Evolutionary conservation across 2,113 vertebrate genomes (phyloP).

Genomic region (Rhinolophus sinicus): DNA sequence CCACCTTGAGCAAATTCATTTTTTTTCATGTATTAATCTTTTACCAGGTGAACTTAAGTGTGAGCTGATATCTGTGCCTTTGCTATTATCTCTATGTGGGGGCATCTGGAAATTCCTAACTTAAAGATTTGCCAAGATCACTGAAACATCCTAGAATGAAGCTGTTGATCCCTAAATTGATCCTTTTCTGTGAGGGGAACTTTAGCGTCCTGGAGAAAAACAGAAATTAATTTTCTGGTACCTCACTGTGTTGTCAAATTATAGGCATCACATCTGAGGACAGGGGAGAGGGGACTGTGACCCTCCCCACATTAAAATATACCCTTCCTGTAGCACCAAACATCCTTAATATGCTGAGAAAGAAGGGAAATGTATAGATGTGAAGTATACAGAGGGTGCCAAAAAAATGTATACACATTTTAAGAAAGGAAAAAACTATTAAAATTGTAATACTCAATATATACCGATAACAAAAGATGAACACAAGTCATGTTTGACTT

Average conservation of each 20-base stretch:
- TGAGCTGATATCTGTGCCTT: conserved; percentile 74
- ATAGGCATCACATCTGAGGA: background rate
- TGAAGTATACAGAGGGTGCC: background rate
- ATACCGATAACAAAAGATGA: too few species aligned
- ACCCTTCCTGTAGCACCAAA: background rate
- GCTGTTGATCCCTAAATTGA: background rate
- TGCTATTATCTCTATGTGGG: background rate
- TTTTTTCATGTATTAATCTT: background rate
- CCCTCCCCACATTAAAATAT: background rate
- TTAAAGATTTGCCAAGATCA: background rate
- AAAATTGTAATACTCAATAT: too few species aligned
- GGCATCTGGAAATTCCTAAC: background rate
- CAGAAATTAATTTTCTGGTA: background rate
- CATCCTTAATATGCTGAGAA: background rate
- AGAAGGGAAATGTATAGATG: background rate
- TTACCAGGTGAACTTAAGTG: conserved; percentile 66
- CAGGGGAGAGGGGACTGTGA: background rate
- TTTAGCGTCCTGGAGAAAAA: background rate
- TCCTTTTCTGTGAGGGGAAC: background rate
- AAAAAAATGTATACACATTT: too few species aligned
- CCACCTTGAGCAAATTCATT: conserved; percentile 27
- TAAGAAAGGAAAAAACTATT: too few species aligned
- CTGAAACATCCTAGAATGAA: background rate
- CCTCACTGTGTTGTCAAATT: background rate
- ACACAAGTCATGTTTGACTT: too few species aligned